Evolutionary conservation across 2,797 vertebrate genomes (phyloP), one percentile per base, ranked within the genome.

Genomic region (Schizothorax lantsangensis): DNA sequence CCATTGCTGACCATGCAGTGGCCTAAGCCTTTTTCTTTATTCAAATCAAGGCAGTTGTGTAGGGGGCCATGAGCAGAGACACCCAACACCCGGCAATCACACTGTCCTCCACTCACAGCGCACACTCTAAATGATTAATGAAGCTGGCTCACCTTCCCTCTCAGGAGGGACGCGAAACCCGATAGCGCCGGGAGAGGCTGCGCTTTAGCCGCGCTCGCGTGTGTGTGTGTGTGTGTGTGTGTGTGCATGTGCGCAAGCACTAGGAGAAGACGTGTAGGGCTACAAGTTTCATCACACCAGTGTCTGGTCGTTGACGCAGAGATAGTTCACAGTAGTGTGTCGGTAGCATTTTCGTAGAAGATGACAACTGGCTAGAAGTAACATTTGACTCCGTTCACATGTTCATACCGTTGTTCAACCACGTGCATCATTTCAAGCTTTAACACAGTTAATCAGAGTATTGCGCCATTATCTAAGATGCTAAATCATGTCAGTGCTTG

Each of bases 121-220:
- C 88, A 89, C 90, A 89, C 88, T 91, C 90, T 91, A 89, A 91
- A 91, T 91, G 90, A 91, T 91, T 91, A 86, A 91, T 91, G 90
- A 89, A 89, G 85, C 84, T 88, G 88, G 90, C 90, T 91, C 90
- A 91, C 88, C 90, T 91, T 91, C 88, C 87, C 90, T 91, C 90
- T 91, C 87, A 86, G 90, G 90, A 91, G 90, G 87, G 87, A 91
- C 85, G 88, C 88, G 90, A 89, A 87, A 91, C 87, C 87, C 64
- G 87, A 91, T 91, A 89, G 88, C 73, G 85, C 85, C 78, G 64
- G 81, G 88, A 90, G 87, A 91, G 80, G 77, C 86, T 90, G 75
- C 36, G 75, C 75, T 59, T 59, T 38, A 33, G 75, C 72, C 30
- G 83, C 64, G 72, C 40, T 43, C 62, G 79, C 38, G 83, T 64